Evolutionary conservation across 2,797 vertebrate species (phyloP).

Genomic region (Acanthis flammea): DNA sequence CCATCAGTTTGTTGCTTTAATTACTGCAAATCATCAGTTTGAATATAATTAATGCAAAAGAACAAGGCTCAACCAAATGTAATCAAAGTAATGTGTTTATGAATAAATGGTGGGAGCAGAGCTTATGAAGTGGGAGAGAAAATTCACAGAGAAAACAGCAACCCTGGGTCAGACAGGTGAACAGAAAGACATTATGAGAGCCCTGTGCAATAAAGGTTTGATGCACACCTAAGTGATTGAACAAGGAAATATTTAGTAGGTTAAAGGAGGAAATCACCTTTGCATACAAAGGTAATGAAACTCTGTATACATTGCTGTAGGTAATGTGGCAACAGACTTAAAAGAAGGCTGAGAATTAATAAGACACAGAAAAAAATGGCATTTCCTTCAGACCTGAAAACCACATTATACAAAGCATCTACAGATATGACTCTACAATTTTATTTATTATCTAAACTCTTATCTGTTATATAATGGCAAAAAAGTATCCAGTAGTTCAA

Average conservation of each 20-base stretch:
- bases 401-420: neutral
- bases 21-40: neutral
- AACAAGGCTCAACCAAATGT: neutral
- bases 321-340: neutral
- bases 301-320: neutral
- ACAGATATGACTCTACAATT: neutral
- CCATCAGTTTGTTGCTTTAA: neutral
- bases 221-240: neutral
- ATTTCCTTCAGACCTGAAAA: neutral
- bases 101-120: neutral
- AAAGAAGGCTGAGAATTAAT: neutral
- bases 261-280: neutral
- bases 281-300: neutral
- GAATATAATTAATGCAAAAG: neutral
- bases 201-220: neutral
- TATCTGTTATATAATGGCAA: neutral
- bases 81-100: neutral
- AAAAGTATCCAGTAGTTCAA: neutral
- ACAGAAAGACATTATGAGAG: neutral
- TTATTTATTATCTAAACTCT: neutral
- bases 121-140: neutral
- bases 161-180: neutral
- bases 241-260: neutral
- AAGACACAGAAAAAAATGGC: neutral
- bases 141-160: neutral